Conservation (phyloP, 2,113 vertebrate genomes). For the Empidonax alnorum region DNA sequence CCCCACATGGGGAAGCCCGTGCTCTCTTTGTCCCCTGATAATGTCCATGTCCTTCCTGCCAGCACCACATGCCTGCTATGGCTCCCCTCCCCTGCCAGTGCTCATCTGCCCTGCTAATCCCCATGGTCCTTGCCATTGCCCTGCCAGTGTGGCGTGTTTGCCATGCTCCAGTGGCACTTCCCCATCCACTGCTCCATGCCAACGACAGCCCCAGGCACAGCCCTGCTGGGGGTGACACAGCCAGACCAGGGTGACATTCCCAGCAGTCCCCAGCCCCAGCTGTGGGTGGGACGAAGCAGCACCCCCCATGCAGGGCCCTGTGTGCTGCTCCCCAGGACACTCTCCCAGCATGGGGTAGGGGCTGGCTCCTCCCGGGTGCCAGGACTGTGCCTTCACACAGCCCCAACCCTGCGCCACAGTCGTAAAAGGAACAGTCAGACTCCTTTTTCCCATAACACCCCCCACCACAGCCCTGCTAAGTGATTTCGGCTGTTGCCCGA, state of each 20-base stretch:
- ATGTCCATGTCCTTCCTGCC: neutral
- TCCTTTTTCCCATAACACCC: neutral
- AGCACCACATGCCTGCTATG: neutral
- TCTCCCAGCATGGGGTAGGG: neutral
- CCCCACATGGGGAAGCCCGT: neutral
- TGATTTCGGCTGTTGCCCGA: neutral
- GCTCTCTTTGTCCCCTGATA: neutral
- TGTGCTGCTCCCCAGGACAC: fast-evolving
- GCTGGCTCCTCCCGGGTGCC: neutral
- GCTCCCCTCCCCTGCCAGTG: neutral
- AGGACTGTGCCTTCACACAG: neutral
- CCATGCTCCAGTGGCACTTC: neutral
- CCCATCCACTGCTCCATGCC: neutral
- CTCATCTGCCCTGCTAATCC: neutral
- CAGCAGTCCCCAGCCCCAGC: neutral
- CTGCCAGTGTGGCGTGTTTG: neutral
- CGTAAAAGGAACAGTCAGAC: neutral
- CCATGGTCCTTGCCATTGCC: neutral
- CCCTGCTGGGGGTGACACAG: neutral
- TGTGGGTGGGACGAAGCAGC: neutral
- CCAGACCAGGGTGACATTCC: neutral
- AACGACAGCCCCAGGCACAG: neutral
- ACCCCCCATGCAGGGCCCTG: neutral
- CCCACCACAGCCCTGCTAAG: neutral
- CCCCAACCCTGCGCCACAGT: neutral